Conservation (phyloP, 1,140 invertebrate species). For the Sminthurides bifidus region DNA sequence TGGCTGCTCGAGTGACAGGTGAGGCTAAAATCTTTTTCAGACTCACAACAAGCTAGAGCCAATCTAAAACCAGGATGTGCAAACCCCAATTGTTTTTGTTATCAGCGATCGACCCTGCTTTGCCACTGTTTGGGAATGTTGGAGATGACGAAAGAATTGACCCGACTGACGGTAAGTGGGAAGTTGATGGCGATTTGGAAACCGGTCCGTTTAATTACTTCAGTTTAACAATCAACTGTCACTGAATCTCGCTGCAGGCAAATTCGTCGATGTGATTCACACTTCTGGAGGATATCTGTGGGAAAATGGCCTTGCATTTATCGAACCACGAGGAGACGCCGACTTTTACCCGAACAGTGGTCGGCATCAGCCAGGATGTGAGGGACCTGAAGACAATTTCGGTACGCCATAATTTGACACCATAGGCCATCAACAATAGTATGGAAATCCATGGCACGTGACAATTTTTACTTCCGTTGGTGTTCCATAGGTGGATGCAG, state of each 20-base stretch:
- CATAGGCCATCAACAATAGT: too few relatives aligned
- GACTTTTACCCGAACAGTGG: conserved; percentile 44
- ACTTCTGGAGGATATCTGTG: conserved; percentile 40
- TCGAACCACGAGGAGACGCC: conserved; percentile 41
- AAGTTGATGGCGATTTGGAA: too few relatives aligned
- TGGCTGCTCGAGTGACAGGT: background rate
- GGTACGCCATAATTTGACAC: too few relatives aligned
- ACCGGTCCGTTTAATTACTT: too few relatives aligned
- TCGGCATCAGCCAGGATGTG: conserved; percentile 24
- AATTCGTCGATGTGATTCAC: conserved; percentile 57
- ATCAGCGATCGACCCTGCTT: conserved; percentile 19
- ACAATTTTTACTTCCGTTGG: background rate
- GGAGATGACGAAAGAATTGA: conserved; percentile 43
- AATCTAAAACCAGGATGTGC: too few relatives aligned
- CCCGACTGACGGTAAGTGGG: conserved; percentile 38
- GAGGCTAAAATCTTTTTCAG: too few relatives aligned
- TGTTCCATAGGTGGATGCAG: conserved; percentile 29
- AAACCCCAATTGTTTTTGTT: too few relatives aligned
- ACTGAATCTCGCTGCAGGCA: background rate
- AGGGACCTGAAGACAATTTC: background rate
- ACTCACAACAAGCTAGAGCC: too few relatives aligned
- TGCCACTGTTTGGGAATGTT: conserved; percentile 17
- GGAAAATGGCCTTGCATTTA: conserved; percentile 38
- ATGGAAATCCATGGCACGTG: background rate
- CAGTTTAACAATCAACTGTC: too few relatives aligned